Conservation (phyloP, 2,113 vertebrate genomes). For the Haliaeetus leucogaster region DNA sequence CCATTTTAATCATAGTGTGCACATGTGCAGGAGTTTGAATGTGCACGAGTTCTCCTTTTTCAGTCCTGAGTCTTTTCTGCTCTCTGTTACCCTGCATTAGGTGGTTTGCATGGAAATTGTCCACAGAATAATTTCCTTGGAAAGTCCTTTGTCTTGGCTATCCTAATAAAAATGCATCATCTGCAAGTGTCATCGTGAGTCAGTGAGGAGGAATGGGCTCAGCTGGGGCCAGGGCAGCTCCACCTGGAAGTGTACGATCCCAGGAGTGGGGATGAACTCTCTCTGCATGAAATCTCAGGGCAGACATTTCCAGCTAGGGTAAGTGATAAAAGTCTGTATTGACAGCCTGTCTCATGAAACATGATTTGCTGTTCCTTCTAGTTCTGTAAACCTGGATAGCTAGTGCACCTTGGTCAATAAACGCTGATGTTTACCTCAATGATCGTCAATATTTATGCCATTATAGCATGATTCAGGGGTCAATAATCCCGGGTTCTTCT, state of each 20-base stretch:
- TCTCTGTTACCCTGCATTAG: neutral
- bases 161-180: neutral
- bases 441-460: neutral
- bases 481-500: neutral
- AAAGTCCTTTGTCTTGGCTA: neutral
- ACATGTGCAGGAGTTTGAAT: accelerated
- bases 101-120: neutral
- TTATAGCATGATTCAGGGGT: neutral
- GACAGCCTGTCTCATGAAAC: neutral
- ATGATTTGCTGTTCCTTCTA: neutral
- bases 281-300: accelerated
- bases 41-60: accelerated
- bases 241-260: accelerated
- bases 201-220: neutral
- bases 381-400: neutral
- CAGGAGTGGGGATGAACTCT: neutral
- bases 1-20: neutral
- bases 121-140: neutral
- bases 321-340: neutral
- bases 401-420: neutral
- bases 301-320: neutral
- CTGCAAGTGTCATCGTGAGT: neutral
- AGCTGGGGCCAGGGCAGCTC: neutral
- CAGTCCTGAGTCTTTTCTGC: neutral
- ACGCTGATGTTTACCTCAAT: neutral